Evolutionary conservation across 1,140 invertebrate species (phyloP), one percentile per base, ranked within the genome.

Genomic region (Saccostrea glomerata): DNA sequence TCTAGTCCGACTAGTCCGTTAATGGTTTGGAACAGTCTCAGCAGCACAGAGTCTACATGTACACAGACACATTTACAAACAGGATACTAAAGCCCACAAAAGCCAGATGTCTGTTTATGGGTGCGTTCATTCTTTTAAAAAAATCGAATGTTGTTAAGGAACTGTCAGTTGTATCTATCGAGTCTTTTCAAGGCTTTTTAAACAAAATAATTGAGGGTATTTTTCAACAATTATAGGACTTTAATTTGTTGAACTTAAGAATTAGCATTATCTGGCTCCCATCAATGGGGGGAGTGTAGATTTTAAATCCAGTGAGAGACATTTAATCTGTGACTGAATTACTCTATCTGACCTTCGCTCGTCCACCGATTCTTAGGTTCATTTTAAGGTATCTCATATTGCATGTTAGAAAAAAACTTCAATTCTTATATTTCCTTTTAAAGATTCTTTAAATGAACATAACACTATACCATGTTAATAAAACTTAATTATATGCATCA

Each of bases 161-260:
- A 30, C 25, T 77, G 70, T 40, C 23, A 12, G 15, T 36, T 36
- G 13, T 12, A 77, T 25, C 70, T 77, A 77, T 13, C 70, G 11
- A 25, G 25, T 77, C 23, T 77, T 77, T 77, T 77, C 70, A 2
- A 11, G 70, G 23, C 70, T 77, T 77, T 36, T 36, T 77, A 77
- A 77, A 77, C 25, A 77, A 77, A 77, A 77, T 77, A 77, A 77
- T 77, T 77, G 70, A 30, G 23, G 70, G 30, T 77, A 77, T 77
- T 15, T 77, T 77, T 77, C 70, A 77, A 77, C 70, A 77, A 77
- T 77, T 77, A 77, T 30, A 77, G 70, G 70, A 77, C 70, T 77
- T 77, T 77, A 77, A 77, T 77, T 77, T 77, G 11, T 77, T 77
- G 70, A 77, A 77, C 25, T 77, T 77, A 30, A 40, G 70, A 30